Evolutionary conservation across 2,888 invertebrate species (phyloP).

Genomic region (Aspidiotus destructor): DNA sequence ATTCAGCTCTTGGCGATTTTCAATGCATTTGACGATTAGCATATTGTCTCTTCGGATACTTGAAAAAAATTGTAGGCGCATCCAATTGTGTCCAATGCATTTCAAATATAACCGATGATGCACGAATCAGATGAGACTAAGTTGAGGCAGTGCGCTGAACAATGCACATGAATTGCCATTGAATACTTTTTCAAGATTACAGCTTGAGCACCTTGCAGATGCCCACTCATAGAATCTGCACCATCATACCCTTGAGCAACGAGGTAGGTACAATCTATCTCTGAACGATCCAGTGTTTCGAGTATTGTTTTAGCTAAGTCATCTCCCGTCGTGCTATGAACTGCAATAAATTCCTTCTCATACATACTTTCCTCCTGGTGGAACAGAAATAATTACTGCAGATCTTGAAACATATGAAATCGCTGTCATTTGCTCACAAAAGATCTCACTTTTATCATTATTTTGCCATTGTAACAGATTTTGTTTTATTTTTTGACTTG

Average conservation of each 20-base stretch:
- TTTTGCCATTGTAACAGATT: too few species aligned
- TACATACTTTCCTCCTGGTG: too few species aligned
- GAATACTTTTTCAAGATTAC: slow-evolving; percentile 45
- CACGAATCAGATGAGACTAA: slow-evolving; percentile 3
- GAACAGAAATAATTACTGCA: too few species aligned
- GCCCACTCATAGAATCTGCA: slow-evolving; percentile 33
- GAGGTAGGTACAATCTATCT: slow-evolving; percentile 20
- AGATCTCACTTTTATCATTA: too few species aligned
- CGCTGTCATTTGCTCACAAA: too few species aligned
- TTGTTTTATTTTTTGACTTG: too few species aligned
- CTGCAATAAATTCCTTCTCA: slow-evolving; percentile 17
- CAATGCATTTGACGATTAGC: neutral
- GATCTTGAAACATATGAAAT: too few species aligned
- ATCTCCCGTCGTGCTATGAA: neutral
- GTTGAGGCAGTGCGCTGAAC: slow-evolving; percentile 16
- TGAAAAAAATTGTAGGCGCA: slow-evolving; percentile 10
- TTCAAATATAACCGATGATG: slow-evolving; percentile 9
- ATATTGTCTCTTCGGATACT: slow-evolving; percentile 13
- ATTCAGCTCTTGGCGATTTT: neutral
- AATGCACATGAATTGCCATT: slow-evolving; percentile 44
- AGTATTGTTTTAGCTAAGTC: slow-evolving; percentile 4
- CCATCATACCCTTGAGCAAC: slow-evolving; percentile 34
- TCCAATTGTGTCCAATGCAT: slow-evolving; percentile 12
- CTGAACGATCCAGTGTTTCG: neutral
- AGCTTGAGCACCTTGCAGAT: slow-evolving; percentile 29